A percentile compares a stretch with the other conserved stretches of the same genome.
Conservation (phyloP, 2,113 vertebrate species). For the Microtus richardsoni region DNA sequence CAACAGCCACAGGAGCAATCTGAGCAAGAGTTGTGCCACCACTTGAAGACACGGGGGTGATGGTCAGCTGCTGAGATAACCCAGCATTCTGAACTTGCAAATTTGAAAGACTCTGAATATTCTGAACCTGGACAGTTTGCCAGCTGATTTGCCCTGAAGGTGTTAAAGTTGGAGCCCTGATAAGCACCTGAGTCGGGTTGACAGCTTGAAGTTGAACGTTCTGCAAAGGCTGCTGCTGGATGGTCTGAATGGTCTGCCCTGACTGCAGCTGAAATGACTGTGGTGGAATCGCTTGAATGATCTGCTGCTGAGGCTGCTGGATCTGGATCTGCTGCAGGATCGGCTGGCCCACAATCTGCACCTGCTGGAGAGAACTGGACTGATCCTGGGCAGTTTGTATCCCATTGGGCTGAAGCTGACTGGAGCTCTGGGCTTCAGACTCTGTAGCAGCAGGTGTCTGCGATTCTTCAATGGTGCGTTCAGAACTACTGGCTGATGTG, state of each 20-base stretch:
- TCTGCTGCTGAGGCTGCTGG: constrained; percentile 92
- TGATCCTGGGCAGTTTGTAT: constrained; percentile 92
- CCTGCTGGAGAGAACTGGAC: constrained; percentile 94
- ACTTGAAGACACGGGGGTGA: constrained; percentile 94
- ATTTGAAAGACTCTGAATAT: constrained; percentile 92
- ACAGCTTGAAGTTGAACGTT: constrained; percentile 94
- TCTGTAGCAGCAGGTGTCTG: constrained; percentile 87
- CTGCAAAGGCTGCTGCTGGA: constrained; percentile 94
- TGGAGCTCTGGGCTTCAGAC: constrained; percentile 90
- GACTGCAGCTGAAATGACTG: constrained; percentile 95
- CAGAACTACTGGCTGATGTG: constrained; percentile 86
- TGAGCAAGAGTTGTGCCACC: constrained; percentile 92
- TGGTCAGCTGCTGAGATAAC: constrained; percentile 95
- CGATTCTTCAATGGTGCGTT: constrained; percentile 88
- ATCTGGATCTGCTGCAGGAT: constrained; percentile 97
- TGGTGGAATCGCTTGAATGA: constrained; percentile 91
- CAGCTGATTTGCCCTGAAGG: constrained; percentile 98
- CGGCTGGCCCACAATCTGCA: constrained; percentile 96
- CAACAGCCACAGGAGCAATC: constrained; percentile 94
- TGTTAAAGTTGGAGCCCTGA: constrained; percentile 96
- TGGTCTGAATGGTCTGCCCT: constrained; percentile 92
- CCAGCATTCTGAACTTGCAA: constrained; percentile 94
- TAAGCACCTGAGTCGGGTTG: constrained; percentile 97
- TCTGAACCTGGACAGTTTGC: constrained; percentile 98
- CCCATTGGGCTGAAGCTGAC: constrained; percentile 94